Evolutionary conservation across 2,797 vertebrate genomes (phyloP), one percentile per base, ranked within the genome.

Genomic region (Decapterus maruadsi): DNA sequence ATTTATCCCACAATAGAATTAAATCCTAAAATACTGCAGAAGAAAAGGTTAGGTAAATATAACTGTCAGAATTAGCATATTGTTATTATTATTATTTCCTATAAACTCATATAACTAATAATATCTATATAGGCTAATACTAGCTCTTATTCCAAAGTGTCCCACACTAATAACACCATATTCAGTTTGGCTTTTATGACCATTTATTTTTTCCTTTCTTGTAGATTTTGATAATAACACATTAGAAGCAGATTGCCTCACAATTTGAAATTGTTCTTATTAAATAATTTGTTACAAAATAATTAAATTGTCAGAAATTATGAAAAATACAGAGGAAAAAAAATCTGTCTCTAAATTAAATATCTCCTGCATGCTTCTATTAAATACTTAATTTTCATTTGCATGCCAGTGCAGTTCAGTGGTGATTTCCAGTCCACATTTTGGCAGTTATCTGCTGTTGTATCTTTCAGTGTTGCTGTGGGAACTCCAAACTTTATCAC

Each of bases 401-500:
- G 34, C 36, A 14, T 34, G 10, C 62, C 14, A 45, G 48, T 22
- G 19, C 26, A 6, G 10, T 16, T 40, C 22, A 26, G 29, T 59
- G 7, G 14, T 46, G 1, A 36, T 54, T 38, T 26, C 42, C 26
- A 26, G n/a, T 17, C 16, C 17, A 56, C 17, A 26, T 75, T 59
- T 45, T 70, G 22, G 2, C 4, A 26, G 50, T 80, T 50, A 45
- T 57, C 2, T 45, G 19, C 0, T n/a, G 43, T 40, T 45, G 1
- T 55, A 8, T 73, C 8, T 38, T 42, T 36, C 46, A 14, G 26
- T 55, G 26, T n/a, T 9, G 8, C 54, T 17, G 26, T 54, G 29
- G 22, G n/a, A 64, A 68, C 38, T 19, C 65, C 1, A 57, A 48
- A 13, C 36, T 40, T 70, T 17, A 43, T 73, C 3, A 20, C 63